Conservation (phyloP, 1,140 invertebrate species). For the Drosophila orena region DNA sequence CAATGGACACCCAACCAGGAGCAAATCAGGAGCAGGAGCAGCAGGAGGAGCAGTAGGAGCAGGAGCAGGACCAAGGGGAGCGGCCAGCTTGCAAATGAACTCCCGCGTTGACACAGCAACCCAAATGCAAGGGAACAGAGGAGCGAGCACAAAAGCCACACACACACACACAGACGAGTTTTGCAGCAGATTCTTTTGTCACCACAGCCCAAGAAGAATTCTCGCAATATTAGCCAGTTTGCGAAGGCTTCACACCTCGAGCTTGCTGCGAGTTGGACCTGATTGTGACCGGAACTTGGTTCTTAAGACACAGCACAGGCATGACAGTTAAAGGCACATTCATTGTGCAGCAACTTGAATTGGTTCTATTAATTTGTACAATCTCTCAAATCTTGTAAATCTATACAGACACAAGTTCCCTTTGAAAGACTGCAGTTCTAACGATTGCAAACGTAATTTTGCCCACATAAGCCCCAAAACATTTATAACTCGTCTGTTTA, state of each 20-base stretch:
- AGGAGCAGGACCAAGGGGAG: neutral
- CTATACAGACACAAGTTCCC: no score
- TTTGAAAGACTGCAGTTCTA: slow-evolving; percentile 2
- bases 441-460: neutral
- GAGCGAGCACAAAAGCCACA: slow-evolving; percentile 4
- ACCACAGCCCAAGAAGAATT: slow-evolving; percentile 3
- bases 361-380: neutral
- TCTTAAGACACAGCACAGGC: no score
- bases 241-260: neutral
- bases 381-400: no score
- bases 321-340: no score
- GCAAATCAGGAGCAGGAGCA: slow-evolving; percentile 1
- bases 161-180: no score
- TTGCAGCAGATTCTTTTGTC: slow-evolving; percentile 30
- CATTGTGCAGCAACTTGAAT: no score
- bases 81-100: slow-evolving; percentile 37
- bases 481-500: slow-evolving; percentile 39
- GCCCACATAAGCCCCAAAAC: slow-evolving; percentile 31
- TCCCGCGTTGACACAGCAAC: slow-evolving; percentile 26
- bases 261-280: neutral
- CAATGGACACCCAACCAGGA: slow-evolving; percentile 32
- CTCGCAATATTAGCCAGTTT: slow-evolving; percentile 19
- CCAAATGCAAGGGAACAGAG: neutral
- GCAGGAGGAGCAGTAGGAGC: neutral
- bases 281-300: neutral